Base-by-base conservation (phyloP, 2,797 vertebrate species). In the Rallus crepitans region DNA sequence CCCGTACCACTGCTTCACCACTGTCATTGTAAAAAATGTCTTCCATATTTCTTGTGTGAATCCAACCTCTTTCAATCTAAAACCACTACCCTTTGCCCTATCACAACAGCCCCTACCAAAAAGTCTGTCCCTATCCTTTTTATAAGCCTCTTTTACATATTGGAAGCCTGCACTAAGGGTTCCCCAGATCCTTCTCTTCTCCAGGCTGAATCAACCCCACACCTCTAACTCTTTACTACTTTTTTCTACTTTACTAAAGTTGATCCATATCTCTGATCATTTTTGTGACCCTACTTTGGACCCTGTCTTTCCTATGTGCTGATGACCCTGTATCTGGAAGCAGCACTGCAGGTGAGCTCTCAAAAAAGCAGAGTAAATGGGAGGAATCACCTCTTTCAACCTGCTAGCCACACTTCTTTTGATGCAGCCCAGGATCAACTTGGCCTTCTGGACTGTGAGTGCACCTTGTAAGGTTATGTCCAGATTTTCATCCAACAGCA, bases 381-480 rank as follows among this genome's bases (percentile, higher is more conserved):
- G 14, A 9, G 27, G 50, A 70, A 61, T 70, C 45, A 11, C 28
- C 14, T n/a, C 23, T 11, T 30, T 48, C 12, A 1, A 31, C 27
- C 24, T 35, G 35, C 20, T 42, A 24, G 5, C 17, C 12, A 33
- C 0, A 4, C 24, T 56, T 20, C 17, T 48, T 39, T 76, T 50
- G 21, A 15, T 7, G 5, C 9, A 59, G 19, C 11, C 27, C 25
- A 31, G 27, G 28, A 31, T 27, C n/a, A 2, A 3, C 5, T 16
- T 77, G 30, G 13, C 30, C 12, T 77, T 77, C 59, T 21, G 17
- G 21, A 23, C 10, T 40, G 28, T 2, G 6, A 39, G 28, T 2
- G 0, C 17, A 25, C 6, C 15, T 11, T 40, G 16, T 13, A 1
- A 2, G 13, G 24, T 57, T 31, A 28, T 12, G 14, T 12, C 14